A percentile compares a stretch with the other conserved stretches of the same genome.
phyloP scores from a whole-genome alignment of 2,888 invertebrate genomes.

The Pyrochroa serraticornis region DNA sequence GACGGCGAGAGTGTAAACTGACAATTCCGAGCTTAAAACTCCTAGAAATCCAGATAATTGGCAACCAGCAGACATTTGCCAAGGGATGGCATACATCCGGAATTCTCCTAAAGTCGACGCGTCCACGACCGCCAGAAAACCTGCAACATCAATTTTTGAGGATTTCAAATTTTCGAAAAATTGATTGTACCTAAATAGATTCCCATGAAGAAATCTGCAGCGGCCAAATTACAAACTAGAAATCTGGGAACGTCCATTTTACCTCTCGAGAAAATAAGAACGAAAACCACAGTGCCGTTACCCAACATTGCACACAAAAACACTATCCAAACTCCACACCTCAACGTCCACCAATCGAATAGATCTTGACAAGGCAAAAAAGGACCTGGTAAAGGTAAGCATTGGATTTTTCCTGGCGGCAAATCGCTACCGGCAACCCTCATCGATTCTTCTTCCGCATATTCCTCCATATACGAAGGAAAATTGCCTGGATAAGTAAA shows the following conservation, averaged over 20 bases:
- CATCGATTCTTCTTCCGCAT: conserved; percentile 66
- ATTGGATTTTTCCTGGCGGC: conserved; percentile 66
- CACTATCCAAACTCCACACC: conserved; percentile 97
- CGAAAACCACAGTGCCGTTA: conserved; percentile 94
- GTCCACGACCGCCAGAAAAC: conserved; percentile 93
- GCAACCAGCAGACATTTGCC: conserved; percentile 96
- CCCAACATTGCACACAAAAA: conserved; percentile 94
- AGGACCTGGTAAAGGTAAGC: conserved; percentile 87
- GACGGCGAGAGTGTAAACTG: conserved; percentile 94
- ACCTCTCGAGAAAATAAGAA: conserved; percentile 86
- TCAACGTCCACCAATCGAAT: conserved; percentile 97
- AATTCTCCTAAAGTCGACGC: conserved; percentile 95
- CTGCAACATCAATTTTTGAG: conserved; percentile 61
- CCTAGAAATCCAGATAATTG: conserved; percentile 94
- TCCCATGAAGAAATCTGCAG: conserved; percentile 98
- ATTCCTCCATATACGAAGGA: conserved; percentile 75
- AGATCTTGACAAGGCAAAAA: conserved; percentile 95
- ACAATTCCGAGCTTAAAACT: conserved; percentile 90
- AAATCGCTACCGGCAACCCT: conserved; percentile 47
- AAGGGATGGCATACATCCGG: conserved; percentile 93
- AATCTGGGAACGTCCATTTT: conserved; percentile 97
- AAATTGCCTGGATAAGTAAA: conserved; percentile 73
- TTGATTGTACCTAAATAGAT: conserved; percentile 76
- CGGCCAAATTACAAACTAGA: conserved; percentile 94
- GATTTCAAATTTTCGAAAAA: conserved; percentile 8